Percentiles rank a stretch among this genome's conserved stretches.
These are phyloP conservation scores for Eulemur mongoz DNA, from an alignment of 2,797 vertebrate species.

Conservation along the genomic window DNA sequence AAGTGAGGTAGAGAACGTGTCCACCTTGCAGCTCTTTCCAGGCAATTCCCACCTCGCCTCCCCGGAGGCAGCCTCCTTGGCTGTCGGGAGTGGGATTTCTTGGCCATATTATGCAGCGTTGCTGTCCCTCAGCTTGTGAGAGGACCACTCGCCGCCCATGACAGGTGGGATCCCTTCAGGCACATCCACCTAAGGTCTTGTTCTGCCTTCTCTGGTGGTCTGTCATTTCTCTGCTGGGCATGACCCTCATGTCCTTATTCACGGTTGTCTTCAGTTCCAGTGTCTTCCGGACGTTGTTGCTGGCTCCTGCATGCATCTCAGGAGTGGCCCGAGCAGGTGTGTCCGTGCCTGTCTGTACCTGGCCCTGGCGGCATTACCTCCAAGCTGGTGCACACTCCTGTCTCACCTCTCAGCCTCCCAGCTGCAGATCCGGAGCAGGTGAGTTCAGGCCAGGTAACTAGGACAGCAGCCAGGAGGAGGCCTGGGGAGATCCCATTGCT, in stretches of 20 bases:
- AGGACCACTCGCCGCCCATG: neutral
- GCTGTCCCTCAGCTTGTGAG: neutral
- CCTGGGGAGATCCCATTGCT: neutral
- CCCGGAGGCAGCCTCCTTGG: neutral
- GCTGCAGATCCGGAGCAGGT: neutral
- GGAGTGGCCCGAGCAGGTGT: rapidly evolving
- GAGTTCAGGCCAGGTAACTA: neutral
- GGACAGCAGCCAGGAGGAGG: neutral
- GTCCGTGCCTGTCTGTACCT: neutral
- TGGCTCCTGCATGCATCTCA: neutral
- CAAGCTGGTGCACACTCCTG: neutral
- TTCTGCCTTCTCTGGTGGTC: neutral
- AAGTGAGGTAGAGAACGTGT: neutral
- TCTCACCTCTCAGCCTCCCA: neutral
- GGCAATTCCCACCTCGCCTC: neutral
- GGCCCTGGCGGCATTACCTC: neutral
- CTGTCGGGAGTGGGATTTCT: neutral
- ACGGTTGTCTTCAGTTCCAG: neutral
- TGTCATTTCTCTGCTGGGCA: neutral
- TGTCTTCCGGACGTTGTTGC: neutral
- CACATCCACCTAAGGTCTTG: neutral
- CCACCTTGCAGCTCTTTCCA: neutral
- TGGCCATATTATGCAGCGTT: neutral
- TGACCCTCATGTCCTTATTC: neutral
- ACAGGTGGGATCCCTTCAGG: neutral